Evolutionary conservation across 2,113 vertebrate genomes (phyloP), one percentile per base, ranked within the genome.

Genomic region (Petaurus breviceps): DNA sequence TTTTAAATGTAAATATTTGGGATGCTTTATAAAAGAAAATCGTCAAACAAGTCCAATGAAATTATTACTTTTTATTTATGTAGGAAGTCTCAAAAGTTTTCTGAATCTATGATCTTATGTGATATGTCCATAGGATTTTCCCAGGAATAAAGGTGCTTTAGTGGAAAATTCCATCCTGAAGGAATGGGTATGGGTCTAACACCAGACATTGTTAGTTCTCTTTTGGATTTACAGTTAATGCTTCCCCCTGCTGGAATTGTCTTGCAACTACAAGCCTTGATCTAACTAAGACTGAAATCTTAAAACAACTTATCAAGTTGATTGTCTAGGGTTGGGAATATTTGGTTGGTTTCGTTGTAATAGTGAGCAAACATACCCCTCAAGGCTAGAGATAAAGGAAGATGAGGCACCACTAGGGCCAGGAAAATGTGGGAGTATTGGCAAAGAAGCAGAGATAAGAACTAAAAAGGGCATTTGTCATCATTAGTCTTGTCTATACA

Each of bases 201-300:
- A 0, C 2, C 6, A 25, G 22, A 10, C 31, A 50, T 28, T 61
- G 16, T 24, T 54, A 46, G 54, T 84, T 19, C 16, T n/a, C 37
- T 43, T 51, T 94, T 95, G 31, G 54, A 94, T 92, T 92, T 68
- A 53, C 61, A 91, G 96, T 55, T 91, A 96, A 97, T 95, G 95
- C 95, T 97, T 93, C 94, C 94, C 94, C 96, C 98, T 97, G 46
- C 94, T 96, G 97, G 97, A 89, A 0, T 25, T 0, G 14, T 22
- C 3, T 61, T 51, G 47, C 10, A 96, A 96, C 23, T 51, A 46
- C 95, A 93, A 23, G 1, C 51, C 37, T 68, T 89, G 92, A 8
- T 31, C 51, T 84, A 84, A 1, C 31, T 0, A 51, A 37, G 50
- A 14, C n/a, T 31, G 50, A 37, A 46, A 49, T 52, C 6, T 93